Conservation (phyloP, 1,140 invertebrate species). For the Phymorhynchus buccinoides region DNA sequence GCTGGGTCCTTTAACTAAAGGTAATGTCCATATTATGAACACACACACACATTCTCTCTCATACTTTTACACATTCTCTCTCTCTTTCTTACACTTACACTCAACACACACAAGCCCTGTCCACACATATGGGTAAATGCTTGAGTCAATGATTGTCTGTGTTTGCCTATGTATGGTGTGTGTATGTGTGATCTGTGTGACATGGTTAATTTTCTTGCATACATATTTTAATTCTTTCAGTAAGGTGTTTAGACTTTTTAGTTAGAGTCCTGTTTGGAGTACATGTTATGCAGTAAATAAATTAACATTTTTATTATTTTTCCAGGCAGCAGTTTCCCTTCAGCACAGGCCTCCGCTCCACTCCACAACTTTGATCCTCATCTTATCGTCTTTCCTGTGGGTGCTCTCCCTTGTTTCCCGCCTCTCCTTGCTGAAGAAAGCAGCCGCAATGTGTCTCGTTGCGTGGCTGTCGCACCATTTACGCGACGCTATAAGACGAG, state of each 20-base stretch:
- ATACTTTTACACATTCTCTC: neutral
- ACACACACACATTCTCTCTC: neutral
- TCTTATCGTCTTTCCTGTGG: slow-evolving; percentile 43
- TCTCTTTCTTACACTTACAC: too few relatives aligned
- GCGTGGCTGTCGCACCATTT: slow-evolving; percentile 67
- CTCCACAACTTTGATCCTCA: slow-evolving; percentile 55
- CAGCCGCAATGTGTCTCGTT: slow-evolving; percentile 54
- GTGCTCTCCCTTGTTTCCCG: slow-evolving; percentile 34
- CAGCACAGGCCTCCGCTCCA: slow-evolving; percentile 64
- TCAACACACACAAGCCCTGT: too few relatives aligned
- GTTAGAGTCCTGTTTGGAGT: too few relatives aligned
- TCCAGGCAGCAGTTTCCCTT: slow-evolving; percentile 60
- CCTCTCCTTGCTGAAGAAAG: neutral
- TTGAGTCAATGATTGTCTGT: too few relatives aligned
- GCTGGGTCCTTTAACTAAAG: neutral
- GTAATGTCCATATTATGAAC: neutral
- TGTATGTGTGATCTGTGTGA: too few relatives aligned
- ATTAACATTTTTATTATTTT: slow-evolving; percentile 23
- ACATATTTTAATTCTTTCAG: too few relatives aligned
- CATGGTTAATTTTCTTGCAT: too few relatives aligned
- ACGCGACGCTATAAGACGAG: slow-evolving; percentile 62
- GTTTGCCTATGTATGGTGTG: too few relatives aligned
- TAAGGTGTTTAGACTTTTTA: too few relatives aligned
- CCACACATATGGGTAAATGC: too few relatives aligned
- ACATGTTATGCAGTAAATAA: too few relatives aligned